These are phyloP conservation scores for Notarius quadriscutis DNA, from an alignment of 2,113 vertebrate genomes.

Conservation along the genomic window DNA sequence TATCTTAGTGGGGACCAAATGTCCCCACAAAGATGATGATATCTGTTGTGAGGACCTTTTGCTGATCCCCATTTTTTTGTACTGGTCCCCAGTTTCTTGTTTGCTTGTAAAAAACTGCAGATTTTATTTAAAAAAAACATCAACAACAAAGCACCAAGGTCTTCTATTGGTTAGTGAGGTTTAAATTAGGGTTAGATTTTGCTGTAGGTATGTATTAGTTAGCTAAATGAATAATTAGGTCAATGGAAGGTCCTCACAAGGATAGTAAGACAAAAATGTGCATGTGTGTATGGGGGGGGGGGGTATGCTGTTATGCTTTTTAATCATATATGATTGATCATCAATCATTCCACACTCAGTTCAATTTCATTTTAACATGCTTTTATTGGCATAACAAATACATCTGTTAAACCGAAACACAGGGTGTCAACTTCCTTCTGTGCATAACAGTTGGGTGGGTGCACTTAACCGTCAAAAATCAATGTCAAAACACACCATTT, in stretches of 20 bases:
- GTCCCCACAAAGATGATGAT: background rate
- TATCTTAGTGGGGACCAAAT: too few species aligned
- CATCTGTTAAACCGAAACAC: background rate
- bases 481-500: background rate
- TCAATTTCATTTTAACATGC: background rate
- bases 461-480: constrained; percentile 2
- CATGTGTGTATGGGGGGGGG: too few species aligned
- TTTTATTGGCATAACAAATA: background rate
- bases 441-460: background rate
- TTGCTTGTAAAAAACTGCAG: background rate
- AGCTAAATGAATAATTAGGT: too few species aligned
- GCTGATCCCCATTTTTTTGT: background rate
- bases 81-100: too few species aligned
- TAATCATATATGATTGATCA: background rate
- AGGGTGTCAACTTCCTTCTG: constrained; percentile 13
- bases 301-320: background rate
- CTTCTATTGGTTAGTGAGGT: too few species aligned
- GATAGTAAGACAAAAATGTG: too few species aligned
- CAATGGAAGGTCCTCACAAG: too few species aligned
- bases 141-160: too few species aligned
- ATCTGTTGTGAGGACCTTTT: background rate
- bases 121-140: too few species aligned
- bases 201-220: too few species aligned
- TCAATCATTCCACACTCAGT: background rate
- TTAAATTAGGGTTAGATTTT: too few species aligned